These are phyloP conservation scores for Chymomyza procnemis DNA, from an alignment of 2,888 invertebrate species.

Conservation along the genomic window DNA sequence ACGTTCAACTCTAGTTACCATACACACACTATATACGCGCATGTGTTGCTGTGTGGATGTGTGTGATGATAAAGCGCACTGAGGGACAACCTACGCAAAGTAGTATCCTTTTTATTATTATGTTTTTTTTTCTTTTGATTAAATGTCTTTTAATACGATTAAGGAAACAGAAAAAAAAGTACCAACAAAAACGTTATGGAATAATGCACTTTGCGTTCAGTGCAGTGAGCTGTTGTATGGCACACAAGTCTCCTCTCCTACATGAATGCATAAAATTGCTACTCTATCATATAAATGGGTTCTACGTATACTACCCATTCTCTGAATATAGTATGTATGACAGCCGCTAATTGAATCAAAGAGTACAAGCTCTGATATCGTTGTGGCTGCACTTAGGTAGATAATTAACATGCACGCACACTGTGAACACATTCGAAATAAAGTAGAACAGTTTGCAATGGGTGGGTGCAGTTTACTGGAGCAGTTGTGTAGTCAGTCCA, in stretches of 20 bases:
- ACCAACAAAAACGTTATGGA: constrained; percentile 27
- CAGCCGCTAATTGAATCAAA: constrained; percentile 65
- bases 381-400: constrained; percentile 25
- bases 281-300: neutral
- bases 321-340: constrained; percentile 13
- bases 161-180: constrained; percentile 37
- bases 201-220: constrained; percentile 53
- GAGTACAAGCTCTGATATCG: constrained; percentile 23
- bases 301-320: neutral
- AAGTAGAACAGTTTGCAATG: neutral
- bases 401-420: constrained; percentile 52
- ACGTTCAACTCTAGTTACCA: neutral
- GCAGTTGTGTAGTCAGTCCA: neutral
- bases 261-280: neutral
- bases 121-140: constrained; percentile 60
- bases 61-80: neutral
- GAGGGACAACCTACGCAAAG: constrained; percentile 17
- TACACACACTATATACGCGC: neutral
- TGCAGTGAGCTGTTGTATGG: constrained; percentile 2
- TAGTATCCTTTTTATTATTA: constrained; percentile 1
- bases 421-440: neutral
- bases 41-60: neutral
- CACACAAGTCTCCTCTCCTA: neutral
- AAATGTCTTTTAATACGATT: constrained; percentile 70
- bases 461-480: neutral